Evolutionary conservation across 2,797 vertebrate genomes (phyloP), one percentile per base, ranked within the genome.

Genomic region (Pygocentrus nattereri): DNA sequence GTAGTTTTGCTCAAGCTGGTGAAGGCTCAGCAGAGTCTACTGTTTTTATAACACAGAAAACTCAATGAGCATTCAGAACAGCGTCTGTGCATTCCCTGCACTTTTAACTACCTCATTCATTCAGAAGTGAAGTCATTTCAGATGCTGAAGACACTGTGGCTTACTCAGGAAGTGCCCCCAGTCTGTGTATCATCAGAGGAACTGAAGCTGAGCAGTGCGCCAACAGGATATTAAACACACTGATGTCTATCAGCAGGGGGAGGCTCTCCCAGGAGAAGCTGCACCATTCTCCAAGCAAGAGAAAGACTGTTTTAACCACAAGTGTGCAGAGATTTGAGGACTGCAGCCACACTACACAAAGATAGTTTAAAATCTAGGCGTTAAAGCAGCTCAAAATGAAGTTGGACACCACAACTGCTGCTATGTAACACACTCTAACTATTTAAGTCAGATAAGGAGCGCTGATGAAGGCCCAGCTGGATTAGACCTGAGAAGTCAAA

Each of bases 181-280:
- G 79, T 81, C 76, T 79, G 75, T 62, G 79, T 81, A 56, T 79
- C 23, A 34, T 81, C 82, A 84, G 67, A 74, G 74, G 65, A 69
- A 76, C 75, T 72, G 69, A 80, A 72, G 78, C 47, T 31, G 54
- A 54, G 69, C 52, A 72, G 56, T 56, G 71, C 77, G 62, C 41
- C 50, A 81, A 75, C 82, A 83, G 81, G 83, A 86, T 82, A 83
- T 84, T 76, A 86, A 84, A 84, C 68, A 82, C 16, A 47, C 31
- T 56, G 79, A 52, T 52, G 70, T 79, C 67, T 82, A 73, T 74
- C 68, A 50, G 47, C 23, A 4, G n/a, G 41, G 68, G 41, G 41
- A 4, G 67, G 38, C n/a, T 23, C 38, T 69, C 67, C 67, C n/a
- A 25, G 3, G 38, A 47, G 38, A 69, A 13, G 38, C 41, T 65